Evolutionary conservation across 2,797 vertebrate species (phyloP).

Genomic region (Heliangelus exortis): DNA sequence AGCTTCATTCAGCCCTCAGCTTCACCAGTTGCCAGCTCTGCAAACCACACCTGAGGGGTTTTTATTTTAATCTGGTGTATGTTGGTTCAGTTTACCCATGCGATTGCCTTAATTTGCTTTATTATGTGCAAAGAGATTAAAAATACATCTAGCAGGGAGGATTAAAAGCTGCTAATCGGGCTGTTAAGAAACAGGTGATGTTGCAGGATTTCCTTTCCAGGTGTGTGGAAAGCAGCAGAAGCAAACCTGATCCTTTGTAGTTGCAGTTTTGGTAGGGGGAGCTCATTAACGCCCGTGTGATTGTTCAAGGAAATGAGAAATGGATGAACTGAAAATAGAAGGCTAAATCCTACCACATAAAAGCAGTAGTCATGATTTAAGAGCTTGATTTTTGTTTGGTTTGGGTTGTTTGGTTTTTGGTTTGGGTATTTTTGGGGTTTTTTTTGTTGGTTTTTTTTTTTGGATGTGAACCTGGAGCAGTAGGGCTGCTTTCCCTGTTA

Average conservation of each 20-base stretch:
- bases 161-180: constrained; percentile 1
- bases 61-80: background rate
- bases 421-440: background rate
- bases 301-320: constrained; percentile 35
- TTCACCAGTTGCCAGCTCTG: background rate
- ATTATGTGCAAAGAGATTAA: background rate
- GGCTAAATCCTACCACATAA: constrained; percentile 25
- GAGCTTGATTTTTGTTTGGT: background rate
- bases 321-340: constrained; percentile 54
- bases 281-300: constrained; percentile 38
- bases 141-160: constrained; percentile 6
- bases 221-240: background rate
- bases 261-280: constrained; percentile 40
- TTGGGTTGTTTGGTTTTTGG: background rate
- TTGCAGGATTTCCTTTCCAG: constrained; percentile 11
- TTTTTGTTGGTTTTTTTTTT: background rate
- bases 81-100: background rate
- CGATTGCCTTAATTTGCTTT: constrained; percentile 12
- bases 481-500: background rate
- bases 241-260: constrained; percentile 39
- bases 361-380: constrained; percentile 38
- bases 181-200: background rate
- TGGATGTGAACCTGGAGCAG: constrained; percentile 7
- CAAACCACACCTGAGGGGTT: background rate
- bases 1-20: background rate